phyloP scores from a whole-genome alignment of 2,888 invertebrate species.

The Agonopterix subpropinquella region DNA sequence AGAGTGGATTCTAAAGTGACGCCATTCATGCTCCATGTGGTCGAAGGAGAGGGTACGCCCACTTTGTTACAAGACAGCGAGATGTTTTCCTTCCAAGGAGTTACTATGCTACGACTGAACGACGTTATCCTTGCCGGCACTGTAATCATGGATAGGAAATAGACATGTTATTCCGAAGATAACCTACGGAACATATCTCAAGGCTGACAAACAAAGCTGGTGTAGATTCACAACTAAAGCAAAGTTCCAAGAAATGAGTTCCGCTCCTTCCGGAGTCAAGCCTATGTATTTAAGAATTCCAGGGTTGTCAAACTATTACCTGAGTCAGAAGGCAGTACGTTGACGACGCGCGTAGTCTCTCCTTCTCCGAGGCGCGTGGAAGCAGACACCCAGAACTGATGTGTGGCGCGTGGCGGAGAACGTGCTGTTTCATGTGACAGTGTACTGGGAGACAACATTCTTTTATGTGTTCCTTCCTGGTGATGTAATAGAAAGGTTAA shows the following conservation, averaged over 20 bases:
- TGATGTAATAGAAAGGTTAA: slow-evolving; percentile 4
- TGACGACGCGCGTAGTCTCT: slow-evolving; percentile 84
- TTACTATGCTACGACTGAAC: slow-evolving; percentile 85
- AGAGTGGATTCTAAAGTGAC: slow-evolving; percentile 82
- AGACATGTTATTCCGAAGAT: no score
- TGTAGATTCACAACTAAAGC: no score
- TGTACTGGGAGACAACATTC: slow-evolving; percentile 81
- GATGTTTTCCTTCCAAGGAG: slow-evolving; percentile 92
- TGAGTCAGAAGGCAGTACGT: slow-evolving; percentile 84
- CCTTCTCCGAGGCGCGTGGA: slow-evolving; percentile 91
- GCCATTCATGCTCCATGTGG: slow-evolving; percentile 87
- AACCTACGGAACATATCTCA: no score
- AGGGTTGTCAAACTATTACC: slow-evolving; percentile 33
- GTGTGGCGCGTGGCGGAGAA: slow-evolving; percentile 82
- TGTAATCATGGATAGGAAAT: slow-evolving; percentile 22
- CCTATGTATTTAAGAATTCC: no score
- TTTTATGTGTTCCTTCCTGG: slow-evolving; percentile 85
- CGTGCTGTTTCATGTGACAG: slow-evolving; percentile 83
- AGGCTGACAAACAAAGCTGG: no score
- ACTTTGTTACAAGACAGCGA: slow-evolving; percentile 89
- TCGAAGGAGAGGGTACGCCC: slow-evolving; percentile 85
- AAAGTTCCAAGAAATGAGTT: no score
- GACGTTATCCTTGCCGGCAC: slow-evolving; percentile 93
- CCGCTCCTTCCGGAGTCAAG: no score
- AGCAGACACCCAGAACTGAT: slow-evolving; percentile 83